These are phyloP conservation scores for Anguilla megastoma DNA, from an alignment of 2,797 vertebrate genomes.

Conservation along the genomic window DNA sequence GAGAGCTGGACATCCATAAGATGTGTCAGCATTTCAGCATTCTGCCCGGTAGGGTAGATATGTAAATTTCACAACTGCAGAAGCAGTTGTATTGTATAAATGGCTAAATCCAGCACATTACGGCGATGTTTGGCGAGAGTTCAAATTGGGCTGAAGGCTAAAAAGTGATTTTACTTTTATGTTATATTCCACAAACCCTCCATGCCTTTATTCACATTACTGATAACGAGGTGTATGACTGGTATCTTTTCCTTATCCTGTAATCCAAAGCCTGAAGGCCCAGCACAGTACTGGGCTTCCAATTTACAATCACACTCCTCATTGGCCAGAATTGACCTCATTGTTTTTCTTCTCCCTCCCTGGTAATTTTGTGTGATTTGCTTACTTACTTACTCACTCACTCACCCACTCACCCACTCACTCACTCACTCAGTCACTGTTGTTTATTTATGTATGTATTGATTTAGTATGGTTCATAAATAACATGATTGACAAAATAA, in stretches of 20 bases:
- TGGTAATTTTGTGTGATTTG: background rate
- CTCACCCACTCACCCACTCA: background rate
- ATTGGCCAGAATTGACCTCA: background rate
- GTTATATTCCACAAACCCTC: background rate
- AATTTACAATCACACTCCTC: background rate
- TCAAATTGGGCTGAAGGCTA: background rate
- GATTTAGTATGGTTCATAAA: no score
- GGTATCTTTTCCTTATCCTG: background rate
- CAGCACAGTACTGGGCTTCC: background rate
- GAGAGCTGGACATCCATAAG: background rate
- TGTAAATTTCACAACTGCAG: background rate
- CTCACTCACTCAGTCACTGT: no score
- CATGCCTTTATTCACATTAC: background rate
- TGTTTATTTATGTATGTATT: no score
- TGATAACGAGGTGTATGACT: background rate
- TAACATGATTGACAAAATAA: no score
- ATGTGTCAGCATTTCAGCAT: background rate
- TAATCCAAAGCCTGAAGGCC: background rate
- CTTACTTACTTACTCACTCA: background rate
- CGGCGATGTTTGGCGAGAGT: background rate
- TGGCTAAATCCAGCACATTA: background rate
- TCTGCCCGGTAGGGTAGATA: background rate
- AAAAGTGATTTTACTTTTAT: background rate
- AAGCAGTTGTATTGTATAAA: background rate
- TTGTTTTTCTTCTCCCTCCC: background rate